Base-by-base conservation (phyloP, 2,888 invertebrate genomes). In the Lithodes maja region DNA sequence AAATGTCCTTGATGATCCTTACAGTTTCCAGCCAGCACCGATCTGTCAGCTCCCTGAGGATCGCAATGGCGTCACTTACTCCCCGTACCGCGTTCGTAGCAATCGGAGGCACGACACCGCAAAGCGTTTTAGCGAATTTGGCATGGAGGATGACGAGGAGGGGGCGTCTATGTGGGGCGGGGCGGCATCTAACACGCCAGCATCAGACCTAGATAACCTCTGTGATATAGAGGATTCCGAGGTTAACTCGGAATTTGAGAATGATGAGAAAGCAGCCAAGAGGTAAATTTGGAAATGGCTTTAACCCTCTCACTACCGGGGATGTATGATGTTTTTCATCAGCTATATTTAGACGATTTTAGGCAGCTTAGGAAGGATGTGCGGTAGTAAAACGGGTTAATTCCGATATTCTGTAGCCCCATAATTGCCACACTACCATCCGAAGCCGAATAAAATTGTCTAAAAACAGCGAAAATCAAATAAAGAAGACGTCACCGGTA, bases 181-280 rank as follows among this genome's bases (percentile, higher is more conserved):
- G 92, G 96, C 95, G 92, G 95, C 95, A 81, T 95, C 95, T 15
- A 97, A 97, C 93, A 96, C 96, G 94, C 90, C 91, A 3, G 89
- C 90, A 9, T 97, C 98, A 94, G 97, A 97, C 94, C 95, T 97
- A 92, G 98, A 98, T 85, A 96, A 96, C 93, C 95, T 98, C 92
- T 98, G 98, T 95, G 98, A 98, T 95, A 97, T 98, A 93, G 98
- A 98, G 94, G 94, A 94, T 94, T 97, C 97, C 78, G 97, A 97
- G 86, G 90, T 91, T 33, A 91, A 91, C 82, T 91, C 91, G 0
- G 91, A 91, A 78, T 91, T 91, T 87, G 91, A 91, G 83, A 90
- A 90, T 83, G 90, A 90, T 49, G 89, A 89, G 53, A 89, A 89
- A 85, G 53, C 71, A 50, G 33, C 33, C 33, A 50, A 53, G 53